phyloP scores from a whole-genome alignment of 2,797 vertebrate species.

The Benthosema pterotum region DNA sequence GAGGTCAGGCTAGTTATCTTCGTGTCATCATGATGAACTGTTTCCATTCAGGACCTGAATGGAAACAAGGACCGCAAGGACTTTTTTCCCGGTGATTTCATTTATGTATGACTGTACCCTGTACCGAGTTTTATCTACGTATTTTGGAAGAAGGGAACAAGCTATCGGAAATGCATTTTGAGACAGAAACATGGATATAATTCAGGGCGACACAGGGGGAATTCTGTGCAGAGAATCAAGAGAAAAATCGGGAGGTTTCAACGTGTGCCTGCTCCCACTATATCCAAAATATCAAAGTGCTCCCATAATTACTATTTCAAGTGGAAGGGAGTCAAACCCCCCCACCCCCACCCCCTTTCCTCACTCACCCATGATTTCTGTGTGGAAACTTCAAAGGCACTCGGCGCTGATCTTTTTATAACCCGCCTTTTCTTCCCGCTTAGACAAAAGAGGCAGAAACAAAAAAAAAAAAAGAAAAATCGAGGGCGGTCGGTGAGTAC shows the following conservation, averaged over 20 bases:
- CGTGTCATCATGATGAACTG: no score
- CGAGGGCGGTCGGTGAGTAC: conserved; percentile 41
- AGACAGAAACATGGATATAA: conserved; percentile 58
- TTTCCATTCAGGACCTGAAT: no score
- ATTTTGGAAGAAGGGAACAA: conserved; percentile 30
- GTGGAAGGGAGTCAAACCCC: conserved; percentile 66
- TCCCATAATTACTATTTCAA: conserved; percentile 80
- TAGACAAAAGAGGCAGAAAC: conserved; percentile 65
- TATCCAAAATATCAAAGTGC: conserved; percentile 75
- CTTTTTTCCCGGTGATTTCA: no score
- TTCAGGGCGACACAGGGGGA: conserved; percentile 49
- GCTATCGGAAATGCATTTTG: conserved; percentile 48
- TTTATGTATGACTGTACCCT: no score
- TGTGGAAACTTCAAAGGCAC: conserved; percentile 68
- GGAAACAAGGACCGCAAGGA: no score
- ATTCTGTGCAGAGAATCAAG: conserved; percentile 58
- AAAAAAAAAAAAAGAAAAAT: no score
- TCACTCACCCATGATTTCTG: conserved; percentile 48
- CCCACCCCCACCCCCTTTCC: conserved; percentile 58
- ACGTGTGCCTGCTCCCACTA: conserved; percentile 54
- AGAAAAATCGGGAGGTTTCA: conserved; percentile 61
- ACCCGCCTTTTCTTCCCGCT: conserved; percentile 54
- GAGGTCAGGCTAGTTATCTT: no score
- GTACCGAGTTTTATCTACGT: conserved; percentile 33
- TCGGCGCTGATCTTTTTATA: conserved; percentile 67